A percentile compares a stretch with the other conserved stretches of the same genome.
Conservation (phyloP, 2,113 vertebrate genomes). For the Gambusia affinis region DNA sequence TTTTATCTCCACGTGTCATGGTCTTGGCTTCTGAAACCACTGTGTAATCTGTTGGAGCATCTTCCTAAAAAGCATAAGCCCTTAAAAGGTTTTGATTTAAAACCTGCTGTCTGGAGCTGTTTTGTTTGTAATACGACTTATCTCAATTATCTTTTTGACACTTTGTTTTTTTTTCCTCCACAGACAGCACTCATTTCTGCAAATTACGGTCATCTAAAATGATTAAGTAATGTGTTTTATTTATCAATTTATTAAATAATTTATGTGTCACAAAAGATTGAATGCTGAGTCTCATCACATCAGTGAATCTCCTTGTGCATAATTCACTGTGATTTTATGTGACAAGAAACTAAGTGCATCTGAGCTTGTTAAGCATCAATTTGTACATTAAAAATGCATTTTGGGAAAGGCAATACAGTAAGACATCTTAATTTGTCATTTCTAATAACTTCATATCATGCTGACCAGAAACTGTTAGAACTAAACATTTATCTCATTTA, state of each 20-base stretch:
- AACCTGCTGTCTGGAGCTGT: neutral
- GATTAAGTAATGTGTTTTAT: neutral
- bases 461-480: neutral
- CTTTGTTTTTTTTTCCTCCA: neutral
- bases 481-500: neutral
- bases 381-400: constrained; percentile 6
- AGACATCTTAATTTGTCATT: neutral
- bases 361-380: constrained; percentile 1
- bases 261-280: neutral
- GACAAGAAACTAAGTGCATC: constrained; percentile 16
- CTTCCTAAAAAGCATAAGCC: neutral
- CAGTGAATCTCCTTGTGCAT: constrained; percentile 3
- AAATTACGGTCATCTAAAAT: neutral
- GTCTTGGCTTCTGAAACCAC: neutral
- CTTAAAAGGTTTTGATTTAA: neutral
- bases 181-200: neutral
- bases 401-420: neutral
- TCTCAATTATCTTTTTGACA: neutral
- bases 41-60: neutral
- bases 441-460: neutral
- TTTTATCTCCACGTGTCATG: constrained; percentile 14
- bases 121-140: neutral
- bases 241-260: neutral
- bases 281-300: neutral
- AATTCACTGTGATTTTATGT: constrained; percentile 14